Evolutionary conservation across 2,797 vertebrate genomes (phyloP), one percentile per base, ranked within the genome.

Genomic region (Cetoscarus ocellatus): DNA sequence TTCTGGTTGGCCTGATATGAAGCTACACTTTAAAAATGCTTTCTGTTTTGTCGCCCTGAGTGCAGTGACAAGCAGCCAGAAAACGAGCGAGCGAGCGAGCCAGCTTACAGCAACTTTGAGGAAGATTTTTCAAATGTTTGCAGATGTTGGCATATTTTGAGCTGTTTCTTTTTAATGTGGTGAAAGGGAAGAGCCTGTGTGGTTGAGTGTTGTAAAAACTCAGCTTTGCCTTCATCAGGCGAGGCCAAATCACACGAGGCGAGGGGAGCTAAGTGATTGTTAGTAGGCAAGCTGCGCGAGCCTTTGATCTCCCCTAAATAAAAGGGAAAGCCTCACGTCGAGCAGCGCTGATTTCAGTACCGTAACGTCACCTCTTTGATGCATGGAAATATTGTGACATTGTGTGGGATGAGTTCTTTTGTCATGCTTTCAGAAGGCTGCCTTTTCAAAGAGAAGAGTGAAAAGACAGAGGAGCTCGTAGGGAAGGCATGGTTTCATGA

Each of bases 61-160:
- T 19, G 53, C 72, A 55, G 59, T 68, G 84, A 88, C 68, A 78
- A 52, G 61, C 69, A 61, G 75, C 47, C 67, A 75, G 73, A 87
- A 80, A 88, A 72, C 62, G 82, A 70, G 68, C 57, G 77, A 70
- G 68, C 57, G 77, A 76, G 77, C 80, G 70, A 82, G 75, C 53
- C 85, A 83, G 73, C 83, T 89, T 73, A 77, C 74, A 77, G 79
- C 10, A 36, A 91, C 92, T 91, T 86, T 89, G 90, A 91, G 86
- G 86, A 92, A 88, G 90, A 93, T 93, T 92, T 93, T 90, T 92
- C 92, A 93, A 94, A 94, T 94, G 93, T 93, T 94, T 93, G 92
- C 93, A 94, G 93, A 93, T 95, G 94, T 94, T 91, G 90, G 90
- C 93, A 90, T 90, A 90, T 94, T 93, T 92, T 83, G 80, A 92